phyloP scores from a whole-genome alignment of 2,797 vertebrate genomes.

The Rhyacichthys aspro region DNA sequence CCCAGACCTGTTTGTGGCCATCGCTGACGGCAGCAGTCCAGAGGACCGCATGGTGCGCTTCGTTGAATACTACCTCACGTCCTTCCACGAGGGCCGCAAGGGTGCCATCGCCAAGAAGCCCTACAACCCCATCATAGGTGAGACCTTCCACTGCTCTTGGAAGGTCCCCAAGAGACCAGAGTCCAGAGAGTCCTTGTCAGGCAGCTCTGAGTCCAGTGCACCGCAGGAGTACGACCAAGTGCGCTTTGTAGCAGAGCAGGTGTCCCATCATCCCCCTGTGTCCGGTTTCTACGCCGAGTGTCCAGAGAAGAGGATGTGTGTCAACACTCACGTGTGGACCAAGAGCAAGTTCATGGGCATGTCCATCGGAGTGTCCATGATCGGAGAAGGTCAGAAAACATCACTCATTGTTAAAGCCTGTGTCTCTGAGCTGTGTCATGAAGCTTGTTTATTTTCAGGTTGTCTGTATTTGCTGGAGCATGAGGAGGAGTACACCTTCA shows the following conservation, averaged over 20 bases:
- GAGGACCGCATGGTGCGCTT: constrained; percentile 97
- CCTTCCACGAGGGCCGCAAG: constrained; percentile 97
- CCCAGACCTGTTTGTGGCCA: constrained; percentile 91
- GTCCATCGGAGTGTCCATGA: constrained; percentile 98
- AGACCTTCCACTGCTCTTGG: constrained; percentile 99
- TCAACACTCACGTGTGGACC: constrained; percentile 97
- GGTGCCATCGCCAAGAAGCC: constrained; percentile 98
- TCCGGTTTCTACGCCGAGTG: constrained; percentile 98
- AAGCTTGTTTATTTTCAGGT: constrained; percentile 71
- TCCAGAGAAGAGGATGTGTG: constrained; percentile 91
- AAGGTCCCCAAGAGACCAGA: constrained; percentile 76
- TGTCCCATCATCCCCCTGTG: constrained; percentile 97
- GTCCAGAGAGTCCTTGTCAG: constrained; percentile 18
- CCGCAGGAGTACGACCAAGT: constrained; percentile 83
- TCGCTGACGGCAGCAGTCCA: constrained; percentile 84
- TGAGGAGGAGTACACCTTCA: constrained; percentile 95
- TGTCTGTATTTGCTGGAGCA: constrained; percentile 91
- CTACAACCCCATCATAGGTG: constrained; percentile 98
- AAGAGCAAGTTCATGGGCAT: constrained; percentile 99
- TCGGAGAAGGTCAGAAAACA: constrained; percentile 88
- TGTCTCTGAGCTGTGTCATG: neutral
- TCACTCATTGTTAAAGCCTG: neutral
- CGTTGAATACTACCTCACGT: constrained; percentile 98
- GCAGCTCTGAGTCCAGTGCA: constrained; percentile 33
- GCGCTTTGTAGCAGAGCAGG: constrained; percentile 96